Percentiles rank a stretch among this genome's conserved stretches.
Conservation (phyloP, 2,888 invertebrate species). For the Cantharis rufa region DNA sequence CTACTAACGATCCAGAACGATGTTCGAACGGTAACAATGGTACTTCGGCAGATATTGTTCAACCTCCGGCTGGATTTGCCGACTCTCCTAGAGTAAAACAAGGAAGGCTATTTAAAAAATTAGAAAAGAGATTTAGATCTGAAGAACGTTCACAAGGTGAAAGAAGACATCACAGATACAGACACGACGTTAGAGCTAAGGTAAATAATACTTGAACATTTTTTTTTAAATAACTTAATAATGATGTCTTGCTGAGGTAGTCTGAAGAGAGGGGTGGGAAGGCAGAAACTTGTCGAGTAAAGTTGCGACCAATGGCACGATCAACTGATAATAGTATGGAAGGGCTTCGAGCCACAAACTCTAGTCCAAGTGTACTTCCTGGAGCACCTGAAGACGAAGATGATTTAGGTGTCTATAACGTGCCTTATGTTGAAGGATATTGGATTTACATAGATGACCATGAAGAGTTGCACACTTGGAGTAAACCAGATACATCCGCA, state of each 20-base stretch:
- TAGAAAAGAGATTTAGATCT: slow-evolving; percentile 78
- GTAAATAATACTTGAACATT: slow-evolving; percentile 50
- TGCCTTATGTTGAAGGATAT: slow-evolving; percentile 70
- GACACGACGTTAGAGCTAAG: slow-evolving; percentile 80
- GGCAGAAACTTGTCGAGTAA: slow-evolving; percentile 60
- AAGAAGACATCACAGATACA: slow-evolving; percentile 65
- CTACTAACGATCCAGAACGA: slow-evolving; percentile 51
- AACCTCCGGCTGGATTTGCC: slow-evolving; percentile 87
- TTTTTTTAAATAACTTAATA: background rate
- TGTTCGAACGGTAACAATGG: slow-evolving; percentile 38
- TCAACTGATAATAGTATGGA: slow-evolving; percentile 76
- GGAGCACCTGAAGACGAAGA: slow-evolving; percentile 63
- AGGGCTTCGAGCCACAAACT: slow-evolving; percentile 66
- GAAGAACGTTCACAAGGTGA: slow-evolving; percentile 70
- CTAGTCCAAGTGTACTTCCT: slow-evolving; percentile 65
- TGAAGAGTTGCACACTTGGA: slow-evolving; percentile 70
- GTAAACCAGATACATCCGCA: slow-evolving; percentile 54
- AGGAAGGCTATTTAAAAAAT: slow-evolving; percentile 73
- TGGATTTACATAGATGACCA: slow-evolving; percentile 79
- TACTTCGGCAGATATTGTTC: slow-evolving; percentile 69
- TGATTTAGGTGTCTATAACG: slow-evolving; percentile 75
- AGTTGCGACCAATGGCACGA: slow-evolving; percentile 64
- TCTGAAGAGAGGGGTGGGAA: slow-evolving; percentile 77
- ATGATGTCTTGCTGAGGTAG: slow-evolving; percentile 45
- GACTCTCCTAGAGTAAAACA: slow-evolving; percentile 70